A percentile compares a stretch with the other conserved stretches of the same genome.
phyloP scores from a whole-genome alignment of 2,113 vertebrate genomes.

The Siphamia tubifer region DNA sequence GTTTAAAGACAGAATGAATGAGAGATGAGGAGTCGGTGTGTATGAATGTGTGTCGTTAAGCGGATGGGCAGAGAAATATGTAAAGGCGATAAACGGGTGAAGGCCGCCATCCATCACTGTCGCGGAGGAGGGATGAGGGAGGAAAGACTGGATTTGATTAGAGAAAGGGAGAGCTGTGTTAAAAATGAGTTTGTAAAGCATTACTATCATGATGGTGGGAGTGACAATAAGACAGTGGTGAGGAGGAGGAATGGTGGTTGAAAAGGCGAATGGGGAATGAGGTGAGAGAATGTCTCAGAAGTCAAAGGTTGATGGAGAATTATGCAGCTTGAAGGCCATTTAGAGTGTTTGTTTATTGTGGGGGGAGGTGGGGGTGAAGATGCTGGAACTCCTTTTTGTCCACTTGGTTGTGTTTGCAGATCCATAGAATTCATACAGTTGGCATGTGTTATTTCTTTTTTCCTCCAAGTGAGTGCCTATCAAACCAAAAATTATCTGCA shows the following conservation, averaged over 20 bases:
- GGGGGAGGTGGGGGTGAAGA: no score
- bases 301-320: no score
- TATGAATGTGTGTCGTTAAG: conserved; percentile 59
- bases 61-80: conserved; percentile 68
- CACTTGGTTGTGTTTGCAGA: no score
- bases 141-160: conserved; percentile 60
- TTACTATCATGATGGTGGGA: background rate
- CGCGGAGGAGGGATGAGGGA: conserved; percentile 42
- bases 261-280: background rate
- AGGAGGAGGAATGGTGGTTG: background rate
- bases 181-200: conserved; percentile 34
- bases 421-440: background rate
- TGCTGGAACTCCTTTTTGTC: no score
- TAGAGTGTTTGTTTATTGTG: no score
- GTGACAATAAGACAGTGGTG: background rate
- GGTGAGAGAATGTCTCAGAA: background rate
- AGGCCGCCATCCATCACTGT: conserved; percentile 68
- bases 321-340: no score
- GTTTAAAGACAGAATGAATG: background rate
- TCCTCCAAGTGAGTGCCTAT: background rate
- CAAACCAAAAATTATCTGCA: background rate
- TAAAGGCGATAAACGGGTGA: conserved; percentile 72
- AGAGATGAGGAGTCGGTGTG: conserved; percentile 27
- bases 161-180: conserved; percentile 23
- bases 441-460: no score